phyloP scores from a whole-genome alignment of 2,888 invertebrate species.

The Saturnia pavonia region DNA sequence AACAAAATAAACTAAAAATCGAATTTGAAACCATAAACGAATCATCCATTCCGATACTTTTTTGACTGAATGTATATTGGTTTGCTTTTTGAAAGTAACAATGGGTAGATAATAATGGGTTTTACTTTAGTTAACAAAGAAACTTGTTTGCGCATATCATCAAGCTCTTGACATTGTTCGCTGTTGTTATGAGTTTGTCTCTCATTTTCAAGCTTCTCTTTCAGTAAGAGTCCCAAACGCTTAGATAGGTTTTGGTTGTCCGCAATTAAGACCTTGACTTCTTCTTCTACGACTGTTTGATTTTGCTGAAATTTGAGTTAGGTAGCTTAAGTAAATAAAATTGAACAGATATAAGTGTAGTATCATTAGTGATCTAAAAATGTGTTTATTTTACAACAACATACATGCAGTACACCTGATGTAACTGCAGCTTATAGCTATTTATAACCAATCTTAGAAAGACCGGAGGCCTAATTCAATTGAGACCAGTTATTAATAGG shows the following conservation, averaged over 20 bases:
- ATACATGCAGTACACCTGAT: too few relatives aligned
- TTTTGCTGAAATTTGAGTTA: conserved; percentile 55
- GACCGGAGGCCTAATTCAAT: too few relatives aligned
- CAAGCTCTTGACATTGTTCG: conserved; percentile 54
- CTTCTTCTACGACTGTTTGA: conserved; percentile 65
- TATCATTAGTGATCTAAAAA: too few relatives aligned
- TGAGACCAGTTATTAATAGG: too few relatives aligned
- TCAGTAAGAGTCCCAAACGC: conserved; percentile 64
- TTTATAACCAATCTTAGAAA: too few relatives aligned
- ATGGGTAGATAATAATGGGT: background rate
- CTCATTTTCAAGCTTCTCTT: conserved; percentile 61
- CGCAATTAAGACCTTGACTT: conserved; percentile 64
- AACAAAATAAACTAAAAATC: too few relatives aligned
- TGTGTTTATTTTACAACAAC: too few relatives aligned
- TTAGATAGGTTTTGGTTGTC: conserved; percentile 73
- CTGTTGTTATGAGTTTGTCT: conserved; percentile 45
- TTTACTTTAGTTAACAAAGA: conserved; percentile 59
- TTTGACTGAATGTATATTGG: too few relatives aligned
- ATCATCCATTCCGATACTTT: too few relatives aligned
- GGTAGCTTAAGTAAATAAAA: background rate
- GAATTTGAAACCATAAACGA: too few relatives aligned
- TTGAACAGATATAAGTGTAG: background rate
- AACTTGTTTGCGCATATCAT: conserved; percentile 63
- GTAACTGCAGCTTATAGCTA: too few relatives aligned
- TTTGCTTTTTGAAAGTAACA: background rate